Conservation (phyloP, 2,888 invertebrate species). For the Alviniconcha strummeri region DNA sequence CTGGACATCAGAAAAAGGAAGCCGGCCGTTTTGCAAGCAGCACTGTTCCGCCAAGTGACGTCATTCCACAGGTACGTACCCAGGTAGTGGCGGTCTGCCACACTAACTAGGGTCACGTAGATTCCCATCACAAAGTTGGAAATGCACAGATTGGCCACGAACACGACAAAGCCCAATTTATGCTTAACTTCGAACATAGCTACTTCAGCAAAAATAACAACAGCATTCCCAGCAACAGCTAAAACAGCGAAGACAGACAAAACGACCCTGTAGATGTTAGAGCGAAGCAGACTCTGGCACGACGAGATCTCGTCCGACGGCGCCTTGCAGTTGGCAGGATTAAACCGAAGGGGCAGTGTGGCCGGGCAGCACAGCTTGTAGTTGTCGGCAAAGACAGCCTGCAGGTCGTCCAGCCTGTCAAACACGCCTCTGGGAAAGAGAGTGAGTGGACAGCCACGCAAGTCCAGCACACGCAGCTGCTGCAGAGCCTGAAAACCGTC, state of each 20-base stretch:
- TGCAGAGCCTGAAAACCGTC: slow-evolving; percentile 17
- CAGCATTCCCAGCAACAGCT: slow-evolving; percentile 31
- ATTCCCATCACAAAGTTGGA: slow-evolving; percentile 38
- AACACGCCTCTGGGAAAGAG: not conserved
- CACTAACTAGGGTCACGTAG: slow-evolving; percentile 33
- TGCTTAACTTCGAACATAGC: not conserved
- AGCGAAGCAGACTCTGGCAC: slow-evolving; percentile 32
- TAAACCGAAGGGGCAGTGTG: not conserved
- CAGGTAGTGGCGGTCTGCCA: slow-evolving; percentile 33
- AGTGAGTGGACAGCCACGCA: not conserved
- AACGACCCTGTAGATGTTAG: slow-evolving; percentile 23
- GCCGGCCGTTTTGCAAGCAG: slow-evolving; percentile 31
- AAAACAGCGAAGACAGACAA: slow-evolving; percentile 31
- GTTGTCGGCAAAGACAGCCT: slow-evolving; percentile 5
- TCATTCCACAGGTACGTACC: slow-evolving; percentile 31
- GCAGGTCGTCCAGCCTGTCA: not conserved
- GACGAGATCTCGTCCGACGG: slow-evolving; percentile 37
- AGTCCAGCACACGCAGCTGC: slow-evolving; percentile 20
- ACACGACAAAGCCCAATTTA: slow-evolving; percentile 16
- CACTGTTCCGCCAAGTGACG: slow-evolving; percentile 29
- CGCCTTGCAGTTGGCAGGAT: slow-evolving; percentile 26
- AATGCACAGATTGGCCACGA: slow-evolving; percentile 29
- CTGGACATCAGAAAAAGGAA: slow-evolving; percentile 34
- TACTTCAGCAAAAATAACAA: slow-evolving; percentile 27
- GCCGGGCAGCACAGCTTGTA: slow-evolving; percentile 22